phyloP scores from a whole-genome alignment of 2,113 vertebrate genomes.

The Prionailurus bengalensis region DNA sequence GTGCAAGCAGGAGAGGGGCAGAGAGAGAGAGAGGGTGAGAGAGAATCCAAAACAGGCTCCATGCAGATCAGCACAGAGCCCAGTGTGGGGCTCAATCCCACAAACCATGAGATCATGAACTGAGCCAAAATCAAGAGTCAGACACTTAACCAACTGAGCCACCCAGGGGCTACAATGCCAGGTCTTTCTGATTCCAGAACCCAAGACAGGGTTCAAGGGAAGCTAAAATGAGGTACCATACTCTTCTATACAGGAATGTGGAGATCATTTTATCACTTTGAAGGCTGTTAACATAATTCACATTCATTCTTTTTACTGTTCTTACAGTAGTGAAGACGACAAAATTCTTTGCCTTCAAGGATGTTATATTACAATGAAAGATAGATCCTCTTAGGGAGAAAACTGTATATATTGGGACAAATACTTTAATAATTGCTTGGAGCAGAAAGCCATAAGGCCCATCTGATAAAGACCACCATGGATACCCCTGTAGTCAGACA shows the following conservation, averaged over 20 bases:
- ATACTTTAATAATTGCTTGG: slow-evolving; percentile 29
- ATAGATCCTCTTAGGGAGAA: background rate
- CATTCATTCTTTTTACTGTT: background rate
- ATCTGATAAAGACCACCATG: background rate
- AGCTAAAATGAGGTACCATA: background rate
- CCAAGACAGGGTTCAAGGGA: background rate
- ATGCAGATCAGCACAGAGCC: too few relatives aligned
- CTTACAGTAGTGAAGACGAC: background rate
- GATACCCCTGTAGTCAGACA: background rate
- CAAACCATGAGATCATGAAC: too few relatives aligned
- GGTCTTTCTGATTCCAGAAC: slow-evolving; percentile 8
- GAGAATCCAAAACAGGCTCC: too few relatives aligned
- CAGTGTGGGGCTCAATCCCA: too few relatives aligned
- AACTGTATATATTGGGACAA: background rate
- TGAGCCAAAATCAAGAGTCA: too few relatives aligned
- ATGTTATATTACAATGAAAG: slow-evolving; percentile 4
- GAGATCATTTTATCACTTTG: background rate
- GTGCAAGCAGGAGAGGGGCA: too few relatives aligned
- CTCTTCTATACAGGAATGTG: background rate
- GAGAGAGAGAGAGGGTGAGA: too few relatives aligned
- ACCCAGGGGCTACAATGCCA: background rate
- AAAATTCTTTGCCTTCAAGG: background rate
- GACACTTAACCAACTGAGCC: too few relatives aligned
- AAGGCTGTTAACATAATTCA: background rate
- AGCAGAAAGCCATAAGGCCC: background rate